Conservation (phyloP, 2,797 vertebrate genomes). For the Pteronotus mesoamericanus region DNA sequence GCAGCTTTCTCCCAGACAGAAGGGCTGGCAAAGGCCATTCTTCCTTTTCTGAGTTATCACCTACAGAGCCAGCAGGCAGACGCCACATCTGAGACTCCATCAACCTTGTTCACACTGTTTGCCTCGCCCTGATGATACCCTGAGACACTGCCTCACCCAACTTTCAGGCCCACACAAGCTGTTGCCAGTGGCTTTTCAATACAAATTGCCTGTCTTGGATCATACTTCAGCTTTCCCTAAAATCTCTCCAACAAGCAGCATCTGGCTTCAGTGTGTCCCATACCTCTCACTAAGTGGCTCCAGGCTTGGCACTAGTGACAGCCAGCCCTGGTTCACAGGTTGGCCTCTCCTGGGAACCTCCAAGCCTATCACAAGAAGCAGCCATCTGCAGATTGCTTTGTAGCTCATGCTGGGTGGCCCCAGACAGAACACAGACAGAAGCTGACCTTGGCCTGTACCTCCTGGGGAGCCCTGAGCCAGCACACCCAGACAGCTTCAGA, state of each 20-base stretch:
- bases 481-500: too few species aligned
- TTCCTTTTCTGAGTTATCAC: not conserved
- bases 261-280: not conserved
- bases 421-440: too few species aligned
- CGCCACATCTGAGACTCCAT: not conserved
- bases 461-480: too few species aligned
- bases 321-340: not conserved
- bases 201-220: not conserved
- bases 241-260: not conserved
- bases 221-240: not conserved
- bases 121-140: not conserved
- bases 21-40: not conserved
- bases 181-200: not conserved
- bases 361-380: too few species aligned
- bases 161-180: not conserved
- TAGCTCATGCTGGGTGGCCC: too few species aligned
- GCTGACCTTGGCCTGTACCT: too few species aligned
- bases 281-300: not conserved
- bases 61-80: not conserved
- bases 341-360: not conserved
- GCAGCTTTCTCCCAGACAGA: not conserved
- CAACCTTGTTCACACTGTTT: not conserved
- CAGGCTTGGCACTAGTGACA: not conserved
- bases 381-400: too few species aligned
- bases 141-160: not conserved